Evolutionary conservation across 2,113 vertebrate genomes (phyloP).

Genomic region (Rhea americana): DNA sequence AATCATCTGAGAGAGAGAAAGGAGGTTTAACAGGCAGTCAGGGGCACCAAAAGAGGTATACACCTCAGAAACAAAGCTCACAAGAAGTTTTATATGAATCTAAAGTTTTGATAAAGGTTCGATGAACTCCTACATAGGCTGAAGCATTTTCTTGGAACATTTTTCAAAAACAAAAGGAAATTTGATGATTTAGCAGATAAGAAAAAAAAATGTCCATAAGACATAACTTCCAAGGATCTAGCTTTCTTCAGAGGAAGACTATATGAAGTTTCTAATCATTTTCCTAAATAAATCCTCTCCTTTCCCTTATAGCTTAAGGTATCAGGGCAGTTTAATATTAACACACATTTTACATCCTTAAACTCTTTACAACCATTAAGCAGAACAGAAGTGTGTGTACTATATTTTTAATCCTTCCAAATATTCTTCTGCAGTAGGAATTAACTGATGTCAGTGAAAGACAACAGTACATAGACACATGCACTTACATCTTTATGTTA

Average conservation of each 20-base stretch:
- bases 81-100: background rate
- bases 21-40: background rate
- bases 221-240: background rate
- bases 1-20: background rate
- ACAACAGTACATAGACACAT: background rate
- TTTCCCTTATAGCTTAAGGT: background rate
- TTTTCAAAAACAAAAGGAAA: background rate
- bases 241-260: background rate
- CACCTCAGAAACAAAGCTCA: background rate
- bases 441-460: background rate
- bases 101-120: background rate
- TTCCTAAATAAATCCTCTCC: background rate
- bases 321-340: background rate
- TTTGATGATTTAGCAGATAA: background rate
- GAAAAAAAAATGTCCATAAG: background rate
- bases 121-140: background rate
- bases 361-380: background rate
- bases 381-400: accelerated
- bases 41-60: background rate
- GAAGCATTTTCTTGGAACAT: background rate
- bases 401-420: background rate
- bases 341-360: background rate
- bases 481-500: background rate
- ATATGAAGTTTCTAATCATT: background rate
- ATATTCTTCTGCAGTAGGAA: background rate